Percentiles rank a stretch among this genome's conserved stretches.
Conservation (phyloP, 1,140 invertebrate genomes). For the Calosoma granatense region DNA sequence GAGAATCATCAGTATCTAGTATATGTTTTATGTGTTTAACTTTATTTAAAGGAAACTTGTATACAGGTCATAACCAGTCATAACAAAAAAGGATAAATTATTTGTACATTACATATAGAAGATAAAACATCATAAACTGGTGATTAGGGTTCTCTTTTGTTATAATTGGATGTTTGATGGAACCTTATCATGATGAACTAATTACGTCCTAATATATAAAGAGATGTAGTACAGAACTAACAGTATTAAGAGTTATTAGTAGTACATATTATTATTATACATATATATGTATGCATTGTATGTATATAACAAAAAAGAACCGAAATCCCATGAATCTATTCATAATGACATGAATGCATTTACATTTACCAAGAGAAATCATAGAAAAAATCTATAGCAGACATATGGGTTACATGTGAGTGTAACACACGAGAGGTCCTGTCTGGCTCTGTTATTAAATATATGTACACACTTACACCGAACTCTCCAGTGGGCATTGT, state of each 20-base stretch:
- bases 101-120: neutral
- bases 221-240: too few relatives aligned
- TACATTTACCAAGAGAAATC: too few relatives aligned
- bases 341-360: too few relatives aligned
- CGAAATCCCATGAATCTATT: constrained; percentile 8
- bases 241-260: too few relatives aligned
- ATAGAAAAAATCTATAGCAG: too few relatives aligned
- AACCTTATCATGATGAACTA: neutral
- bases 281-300: too few relatives aligned
- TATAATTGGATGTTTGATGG: neutral
- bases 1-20: too few relatives aligned
- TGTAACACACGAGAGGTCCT: too few relatives aligned
- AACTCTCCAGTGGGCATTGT: neutral
- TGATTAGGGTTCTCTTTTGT: neutral
- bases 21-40: too few relatives aligned
- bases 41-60: constrained; percentile 11
- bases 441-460: neutral
- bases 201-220: too few relatives aligned
- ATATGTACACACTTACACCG: constrained; percentile 1
- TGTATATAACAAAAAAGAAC: constrained; percentile 13
- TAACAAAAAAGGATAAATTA: constrained; percentile 5
- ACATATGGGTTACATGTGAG: too few relatives aligned
- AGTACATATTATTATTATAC: too few relatives aligned
- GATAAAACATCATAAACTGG: neutral
- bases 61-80: neutral